Evolutionary conservation across 2,888 invertebrate species (phyloP), one percentile per base, ranked within the genome.

Genomic region (Polyommatus iphigenia): DNA sequence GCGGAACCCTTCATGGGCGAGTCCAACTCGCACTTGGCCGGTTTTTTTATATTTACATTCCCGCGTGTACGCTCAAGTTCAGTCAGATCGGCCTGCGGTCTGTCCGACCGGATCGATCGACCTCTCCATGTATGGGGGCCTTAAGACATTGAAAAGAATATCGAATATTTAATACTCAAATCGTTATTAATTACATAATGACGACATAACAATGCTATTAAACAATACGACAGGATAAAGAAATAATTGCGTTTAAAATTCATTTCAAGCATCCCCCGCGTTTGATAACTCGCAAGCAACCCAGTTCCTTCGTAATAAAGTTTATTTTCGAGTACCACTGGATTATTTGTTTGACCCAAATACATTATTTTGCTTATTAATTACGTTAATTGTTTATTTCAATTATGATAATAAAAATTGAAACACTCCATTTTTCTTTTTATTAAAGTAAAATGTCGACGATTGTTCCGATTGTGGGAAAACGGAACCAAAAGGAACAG

Each of bases 341-440:
- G 54, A 50, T 75, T 75, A 75, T 75, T 50, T 29, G 50, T 75
- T 54, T 75, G 75, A 75, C 75, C 75, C 54, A 50, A 75, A 75
- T 75, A 75, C 75, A 75, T 75, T 50, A 75, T 75, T 73, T 75
- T 50, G 24, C 54, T 75, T 50, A 50, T 75, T 75, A 75, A 75
- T 54, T 75, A 75, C 29, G 75, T 24, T 75, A 54, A 75, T 75
- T 29, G 13, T 46, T n/a, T 46, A 75, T 75, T 75, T 75, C 75
- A 50, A 29, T 75, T 75, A 24, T 54, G 20, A n/a, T 75, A 54
- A 50, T 29, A 29, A 75, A 15, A 73, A 46, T 73, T 29, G 15
- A 75, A 75, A 75, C 29, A 72, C 36, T 71, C 18, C 72, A 36
- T 72, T 72, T 72, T 41, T 72, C n/a, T 32, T 32, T 67, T 15